Conservation (phyloP, 2,113 vertebrate genomes). For the Globicephala melas region DNA sequence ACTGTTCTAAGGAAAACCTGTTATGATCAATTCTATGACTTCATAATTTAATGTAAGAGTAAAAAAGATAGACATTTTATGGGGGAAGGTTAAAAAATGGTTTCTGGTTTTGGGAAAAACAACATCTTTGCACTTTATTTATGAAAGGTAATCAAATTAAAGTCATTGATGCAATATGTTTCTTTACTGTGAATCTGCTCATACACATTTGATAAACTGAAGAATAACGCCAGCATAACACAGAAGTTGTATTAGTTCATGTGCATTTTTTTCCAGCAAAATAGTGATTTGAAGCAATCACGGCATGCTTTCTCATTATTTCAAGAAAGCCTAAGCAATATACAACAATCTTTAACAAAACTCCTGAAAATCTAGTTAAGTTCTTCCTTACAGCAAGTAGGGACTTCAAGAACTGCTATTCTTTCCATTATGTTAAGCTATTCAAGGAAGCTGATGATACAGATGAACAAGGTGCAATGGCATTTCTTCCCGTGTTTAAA, state of each 20-base stretch:
- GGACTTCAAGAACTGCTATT: not conserved
- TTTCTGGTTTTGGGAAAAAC: not conserved
- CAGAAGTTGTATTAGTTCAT: not conserved
- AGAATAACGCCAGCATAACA: not conserved
- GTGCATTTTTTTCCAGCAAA: not conserved
- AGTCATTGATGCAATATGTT: not conserved
- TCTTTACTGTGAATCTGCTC: not conserved
- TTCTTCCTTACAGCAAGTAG: not conserved
- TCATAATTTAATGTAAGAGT: not conserved
- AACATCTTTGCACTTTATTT: not conserved
- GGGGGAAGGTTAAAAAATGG: not conserved
- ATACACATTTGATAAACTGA: not conserved
- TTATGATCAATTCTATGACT: not conserved
- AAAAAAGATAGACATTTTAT: not conserved
- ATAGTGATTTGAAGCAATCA: not conserved
- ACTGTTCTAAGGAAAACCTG: conserved; percentile 17
- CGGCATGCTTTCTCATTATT: not conserved
- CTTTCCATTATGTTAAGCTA: not conserved
- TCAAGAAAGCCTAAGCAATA: conserved; percentile 11
- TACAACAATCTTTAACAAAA: not conserved
- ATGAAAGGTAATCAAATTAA: not conserved
- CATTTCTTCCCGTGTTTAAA: not conserved
- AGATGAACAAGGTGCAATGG: not conserved
- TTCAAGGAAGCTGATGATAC: not conserved
- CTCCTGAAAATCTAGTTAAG: not conserved